A percentile compares a stretch with the other conserved stretches of the same genome.
Conservation (phyloP, 2,113 vertebrate genomes). For the Meles meles region DNA sequence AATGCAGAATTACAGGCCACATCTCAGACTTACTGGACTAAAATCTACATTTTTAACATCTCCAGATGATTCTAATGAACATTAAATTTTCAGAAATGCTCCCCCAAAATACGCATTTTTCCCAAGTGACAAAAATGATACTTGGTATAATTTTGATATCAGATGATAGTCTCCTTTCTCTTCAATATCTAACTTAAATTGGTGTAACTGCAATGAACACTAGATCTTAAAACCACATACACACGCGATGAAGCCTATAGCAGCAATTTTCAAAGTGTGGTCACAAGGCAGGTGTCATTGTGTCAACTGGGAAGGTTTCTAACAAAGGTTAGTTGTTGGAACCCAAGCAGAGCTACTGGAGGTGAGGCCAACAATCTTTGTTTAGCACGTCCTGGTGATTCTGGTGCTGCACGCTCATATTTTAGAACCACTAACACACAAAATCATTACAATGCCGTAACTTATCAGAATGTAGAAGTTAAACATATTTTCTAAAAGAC, state of each 20-base stretch:
- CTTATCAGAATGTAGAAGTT: not conserved
- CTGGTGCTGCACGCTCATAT: accelerated
- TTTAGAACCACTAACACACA: not conserved
- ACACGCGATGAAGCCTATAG: not conserved
- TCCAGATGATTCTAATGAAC: not conserved
- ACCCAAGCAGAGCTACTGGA: accelerated
- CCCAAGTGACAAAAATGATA: not conserved
- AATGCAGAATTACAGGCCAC: not conserved
- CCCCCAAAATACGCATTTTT: not conserved
- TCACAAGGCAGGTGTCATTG: accelerated
- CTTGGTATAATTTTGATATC: not conserved
- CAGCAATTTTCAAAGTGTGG: not conserved
- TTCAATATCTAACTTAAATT: not conserved
- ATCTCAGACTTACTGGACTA: not conserved
- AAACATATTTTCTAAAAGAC: not conserved
- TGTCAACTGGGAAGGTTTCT: not conserved
- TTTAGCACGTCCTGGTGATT: not conserved
- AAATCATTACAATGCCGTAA: not conserved
- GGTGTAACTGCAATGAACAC: not conserved
- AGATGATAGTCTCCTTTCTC: not conserved
- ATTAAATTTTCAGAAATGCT: not conserved
- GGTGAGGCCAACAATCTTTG: too few relatives aligned
- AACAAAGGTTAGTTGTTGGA: not conserved
- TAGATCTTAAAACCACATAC: not conserved
- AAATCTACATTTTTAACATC: not conserved